Conservation (phyloP, 2,113 vertebrate genomes). For the Hippopotamus amphibius region DNA sequence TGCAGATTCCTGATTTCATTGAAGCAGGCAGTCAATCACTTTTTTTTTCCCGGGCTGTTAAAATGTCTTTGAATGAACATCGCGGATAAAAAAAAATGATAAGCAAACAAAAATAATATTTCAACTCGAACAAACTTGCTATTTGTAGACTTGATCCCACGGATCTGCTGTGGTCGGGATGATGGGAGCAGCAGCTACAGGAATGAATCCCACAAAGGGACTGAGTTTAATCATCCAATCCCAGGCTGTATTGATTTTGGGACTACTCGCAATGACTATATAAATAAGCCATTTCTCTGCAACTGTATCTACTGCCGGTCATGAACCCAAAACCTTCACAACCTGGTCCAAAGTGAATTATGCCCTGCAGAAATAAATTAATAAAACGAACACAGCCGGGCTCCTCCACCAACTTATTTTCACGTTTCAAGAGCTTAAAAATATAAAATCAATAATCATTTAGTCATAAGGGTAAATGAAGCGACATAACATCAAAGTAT, state of each 20-base stretch:
- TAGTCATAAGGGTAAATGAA: slow-evolving; percentile 97
- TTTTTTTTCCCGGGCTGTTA: slow-evolving; percentile 74
- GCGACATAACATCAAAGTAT: slow-evolving; percentile 93
- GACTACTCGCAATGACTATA: slow-evolving; percentile 93
- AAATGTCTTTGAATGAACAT: slow-evolving; percentile 86
- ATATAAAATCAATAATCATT: slow-evolving; percentile 99
- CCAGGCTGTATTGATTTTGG: slow-evolving; percentile 93
- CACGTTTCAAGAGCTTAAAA: slow-evolving; percentile 93
- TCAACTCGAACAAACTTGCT: slow-evolving; percentile 89
- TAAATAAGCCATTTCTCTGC: slow-evolving; percentile 93
- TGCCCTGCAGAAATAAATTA: slow-evolving; percentile 95
- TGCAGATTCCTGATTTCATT: slow-evolving; percentile 85
- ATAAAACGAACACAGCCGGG: slow-evolving; percentile 91
- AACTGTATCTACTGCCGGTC: slow-evolving; percentile 91
- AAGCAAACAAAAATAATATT: slow-evolving; percentile 86
- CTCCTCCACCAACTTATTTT: slow-evolving; percentile 92
- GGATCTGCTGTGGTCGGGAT: slow-evolving; percentile 87
- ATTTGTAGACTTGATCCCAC: slow-evolving; percentile 88
- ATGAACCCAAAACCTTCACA: slow-evolving; percentile 92
- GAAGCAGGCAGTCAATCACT: slow-evolving; percentile 84
- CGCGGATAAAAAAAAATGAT: slow-evolving; percentile 85
- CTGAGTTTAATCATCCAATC: slow-evolving; percentile 93
- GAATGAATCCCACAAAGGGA: slow-evolving; percentile 91
- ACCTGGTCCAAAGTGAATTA: slow-evolving; percentile 91
- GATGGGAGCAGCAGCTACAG: slow-evolving; percentile 87